Conservation (phyloP, 1,140 invertebrate genomes). For the Drosophila tsacasi region DNA sequence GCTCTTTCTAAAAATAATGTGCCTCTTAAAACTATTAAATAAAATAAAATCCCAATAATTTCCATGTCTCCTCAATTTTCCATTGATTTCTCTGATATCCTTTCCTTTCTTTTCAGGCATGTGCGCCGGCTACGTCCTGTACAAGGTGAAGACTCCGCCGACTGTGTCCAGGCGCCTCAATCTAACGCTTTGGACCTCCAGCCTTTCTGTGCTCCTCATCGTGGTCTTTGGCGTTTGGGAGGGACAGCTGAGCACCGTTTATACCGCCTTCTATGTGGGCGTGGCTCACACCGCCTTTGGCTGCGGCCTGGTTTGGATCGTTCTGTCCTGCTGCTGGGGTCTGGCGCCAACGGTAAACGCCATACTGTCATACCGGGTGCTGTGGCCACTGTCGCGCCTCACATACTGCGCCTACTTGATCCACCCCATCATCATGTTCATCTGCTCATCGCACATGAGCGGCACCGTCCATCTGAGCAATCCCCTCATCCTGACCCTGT, state of each 20-base stretch:
- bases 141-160: constrained; percentile 89
- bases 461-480: constrained; percentile 91
- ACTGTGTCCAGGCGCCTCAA: constrained; percentile 88
- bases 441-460: constrained; percentile 91
- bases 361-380: constrained; percentile 91
- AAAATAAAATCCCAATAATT: background rate
- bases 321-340: constrained; percentile 92
- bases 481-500: constrained; percentile 90
- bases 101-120: constrained; percentile 86
- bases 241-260: constrained; percentile 88
- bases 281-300: constrained; percentile 90
- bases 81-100: background rate
- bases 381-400: constrained; percentile 94
- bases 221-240: constrained; percentile 93
- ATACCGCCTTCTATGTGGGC: constrained; percentile 89
- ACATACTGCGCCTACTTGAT: constrained; percentile 96
- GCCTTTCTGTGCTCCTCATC: constrained; percentile 87
- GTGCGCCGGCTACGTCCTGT: constrained; percentile 90
- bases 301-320: constrained; percentile 91
- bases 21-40: background rate
- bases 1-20: too few relatives aligned
- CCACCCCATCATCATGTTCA: constrained; percentile 94
- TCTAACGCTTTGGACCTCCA: constrained; percentile 87
- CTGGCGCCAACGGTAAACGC: constrained; percentile 90
- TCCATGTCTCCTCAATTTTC: background rate